Conservation (phyloP, 2,113 vertebrate species). For the Phylloscopus trochiloides region DNA sequence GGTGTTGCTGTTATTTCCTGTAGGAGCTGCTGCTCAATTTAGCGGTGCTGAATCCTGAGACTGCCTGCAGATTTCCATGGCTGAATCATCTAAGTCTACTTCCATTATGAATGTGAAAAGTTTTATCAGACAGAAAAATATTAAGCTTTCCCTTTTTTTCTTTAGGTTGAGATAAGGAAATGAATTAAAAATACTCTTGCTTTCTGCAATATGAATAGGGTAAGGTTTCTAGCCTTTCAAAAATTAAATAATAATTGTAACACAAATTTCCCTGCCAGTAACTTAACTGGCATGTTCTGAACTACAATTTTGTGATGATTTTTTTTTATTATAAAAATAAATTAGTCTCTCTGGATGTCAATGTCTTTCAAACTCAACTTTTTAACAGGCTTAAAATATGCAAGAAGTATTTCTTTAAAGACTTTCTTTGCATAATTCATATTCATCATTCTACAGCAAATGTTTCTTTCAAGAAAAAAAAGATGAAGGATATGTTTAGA, state of each 20-base stretch:
- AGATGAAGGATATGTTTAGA: slow-evolving; percentile 29
- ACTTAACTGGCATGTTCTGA: slow-evolving; percentile 17
- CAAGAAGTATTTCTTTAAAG: slow-evolving; percentile 46
- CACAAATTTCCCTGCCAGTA: slow-evolving; percentile 1
- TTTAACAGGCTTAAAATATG: slow-evolving; percentile 53
- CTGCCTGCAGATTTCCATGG: background rate
- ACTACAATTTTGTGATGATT: slow-evolving; percentile 4
- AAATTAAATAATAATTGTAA: background rate
- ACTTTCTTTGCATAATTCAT: slow-evolving; percentile 47
- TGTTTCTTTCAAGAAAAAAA: slow-evolving; percentile 34
- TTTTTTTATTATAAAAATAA: slow-evolving; percentile 45
- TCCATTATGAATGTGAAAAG: background rate
- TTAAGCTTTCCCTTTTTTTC: background rate
- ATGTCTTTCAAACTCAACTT: slow-evolving; percentile 52
- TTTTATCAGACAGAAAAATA: background rate
- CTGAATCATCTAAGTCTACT: background rate
- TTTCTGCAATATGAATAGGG: background rate
- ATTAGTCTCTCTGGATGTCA: slow-evolving; percentile 28
- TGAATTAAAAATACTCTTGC: background rate
- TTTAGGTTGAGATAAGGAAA: background rate
- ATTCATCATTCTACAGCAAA: slow-evolving; percentile 46
- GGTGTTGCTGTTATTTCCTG: background rate
- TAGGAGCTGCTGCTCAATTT: background rate
- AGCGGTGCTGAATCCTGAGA: background rate
- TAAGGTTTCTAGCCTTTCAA: background rate